Evolutionary conservation across 2,113 vertebrate species (phyloP).

Genomic region (Aplodontia rufa): DNA sequence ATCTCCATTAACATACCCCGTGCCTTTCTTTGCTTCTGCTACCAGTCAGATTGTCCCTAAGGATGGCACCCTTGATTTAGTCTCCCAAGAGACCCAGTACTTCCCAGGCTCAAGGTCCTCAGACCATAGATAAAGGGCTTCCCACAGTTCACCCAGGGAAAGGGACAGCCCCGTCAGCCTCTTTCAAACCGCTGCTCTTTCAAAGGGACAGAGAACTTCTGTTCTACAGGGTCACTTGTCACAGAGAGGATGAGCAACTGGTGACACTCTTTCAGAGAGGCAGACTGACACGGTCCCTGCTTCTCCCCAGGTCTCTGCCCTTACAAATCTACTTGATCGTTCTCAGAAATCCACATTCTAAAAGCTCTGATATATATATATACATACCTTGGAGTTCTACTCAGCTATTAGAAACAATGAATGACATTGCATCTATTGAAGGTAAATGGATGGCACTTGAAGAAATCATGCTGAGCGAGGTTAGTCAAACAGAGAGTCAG

Average conservation of each 20-base stretch:
- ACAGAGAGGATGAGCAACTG: neutral
- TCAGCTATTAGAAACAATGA: no score
- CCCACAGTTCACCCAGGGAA: neutral
- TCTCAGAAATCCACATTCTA: neutral
- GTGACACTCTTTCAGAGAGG: neutral
- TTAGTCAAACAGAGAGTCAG: no score
- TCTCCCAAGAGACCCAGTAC: no score
- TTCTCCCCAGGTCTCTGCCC: neutral
- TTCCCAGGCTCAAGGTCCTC: neutral
- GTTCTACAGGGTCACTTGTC: neutral
- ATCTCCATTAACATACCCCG: no score
- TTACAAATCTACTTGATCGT: fast-evolving
- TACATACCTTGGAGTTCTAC: no score
- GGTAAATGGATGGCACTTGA: no score
- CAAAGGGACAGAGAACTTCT: neutral
- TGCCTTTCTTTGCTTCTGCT: neutral
- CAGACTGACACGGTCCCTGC: neutral
- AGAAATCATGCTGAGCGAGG: no score
- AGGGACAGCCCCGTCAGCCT: neutral
- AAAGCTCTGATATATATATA: no score
- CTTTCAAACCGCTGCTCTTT: neutral
- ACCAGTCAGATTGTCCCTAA: neutral
- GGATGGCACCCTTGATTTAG: neutral
- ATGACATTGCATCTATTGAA: no score
- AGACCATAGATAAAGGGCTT: neutral